A percentile compares a stretch with the other conserved stretches of the same genome.
phyloP scores from a whole-genome alignment of 2,888 invertebrate genomes.

The Conchocele bisecta region DNA sequence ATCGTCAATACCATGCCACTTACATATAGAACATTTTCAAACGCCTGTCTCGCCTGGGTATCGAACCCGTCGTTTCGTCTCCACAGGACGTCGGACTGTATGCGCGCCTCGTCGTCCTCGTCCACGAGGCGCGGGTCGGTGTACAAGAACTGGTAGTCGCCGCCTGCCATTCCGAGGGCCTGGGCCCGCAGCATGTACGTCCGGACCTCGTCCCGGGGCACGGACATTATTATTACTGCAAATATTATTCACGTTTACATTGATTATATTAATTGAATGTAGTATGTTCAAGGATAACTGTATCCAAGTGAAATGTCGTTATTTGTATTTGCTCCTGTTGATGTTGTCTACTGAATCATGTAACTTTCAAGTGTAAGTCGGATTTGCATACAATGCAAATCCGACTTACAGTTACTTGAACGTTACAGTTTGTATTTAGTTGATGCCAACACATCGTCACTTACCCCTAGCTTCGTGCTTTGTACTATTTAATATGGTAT shows the following conservation, averaged over 20 bases:
- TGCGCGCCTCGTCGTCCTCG: conserved; percentile 45
- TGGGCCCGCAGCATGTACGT: conserved; percentile 72
- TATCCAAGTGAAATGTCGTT: too few relatives aligned
- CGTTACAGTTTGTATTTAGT: too few relatives aligned
- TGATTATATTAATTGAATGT: too few relatives aligned
- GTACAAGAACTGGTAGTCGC: conserved; percentile 78
- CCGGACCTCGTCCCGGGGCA: conserved; percentile 70
- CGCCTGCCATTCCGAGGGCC: conserved; percentile 72
- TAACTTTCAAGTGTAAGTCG: too few relatives aligned
- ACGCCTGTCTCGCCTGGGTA: conserved; percentile 66
- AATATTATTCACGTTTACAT: too few relatives aligned
- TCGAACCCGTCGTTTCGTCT: conserved; percentile 64
- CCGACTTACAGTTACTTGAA: too few relatives aligned
- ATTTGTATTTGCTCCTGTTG: too few relatives aligned
- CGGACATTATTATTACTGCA: conserved; percentile 74
- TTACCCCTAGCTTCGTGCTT: conserved; percentile 75
- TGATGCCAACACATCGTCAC: too few relatives aligned
- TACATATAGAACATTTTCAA: conserved; percentile 75
- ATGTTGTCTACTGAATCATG: too few relatives aligned
- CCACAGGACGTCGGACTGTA: conserved; percentile 66
- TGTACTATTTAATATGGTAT: conserved; percentile 59
- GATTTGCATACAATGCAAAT: too few relatives aligned
- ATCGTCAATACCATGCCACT: conserved; percentile 28
- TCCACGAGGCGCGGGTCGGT: conserved; percentile 66
- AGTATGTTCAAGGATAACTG: too few relatives aligned